Base-by-base conservation (phyloP, 2,797 vertebrate species). In the Coracias cyanogaster region DNA sequence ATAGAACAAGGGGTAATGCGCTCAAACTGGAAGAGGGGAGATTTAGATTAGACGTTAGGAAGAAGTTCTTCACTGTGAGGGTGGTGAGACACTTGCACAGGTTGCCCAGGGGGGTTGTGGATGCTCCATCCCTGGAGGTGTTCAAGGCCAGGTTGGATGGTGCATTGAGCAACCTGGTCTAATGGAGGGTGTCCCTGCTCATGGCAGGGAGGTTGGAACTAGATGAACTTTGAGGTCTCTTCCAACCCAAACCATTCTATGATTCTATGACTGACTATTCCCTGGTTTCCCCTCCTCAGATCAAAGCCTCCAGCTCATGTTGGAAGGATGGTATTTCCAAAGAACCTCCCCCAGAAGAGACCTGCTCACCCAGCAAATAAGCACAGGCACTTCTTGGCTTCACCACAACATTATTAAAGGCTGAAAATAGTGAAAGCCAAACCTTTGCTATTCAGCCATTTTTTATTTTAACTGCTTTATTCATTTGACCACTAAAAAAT, bases 401-500 rank as follows among this genome's bases (percentile, higher is more conserved):
- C 79, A 54, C 79, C 90, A 87, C 55, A 71, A 33, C 67, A 33
- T 79, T 65, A 0, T 73, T 74, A 71, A 76, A 86, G 82, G 76
- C 82, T 87, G 86, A 95, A 92, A 94, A 96, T 82, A 92, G 92
- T 5, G 9, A 86, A 95, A 86, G 81, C 60, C 80, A 90, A 81
- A 82, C 80, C 95, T 96, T 89, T 89, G 88, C 77, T 86, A 90
- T n/a, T 80, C 85, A 88, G 89, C 87, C 83, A 73, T 94, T 96
- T 94, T 94, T 89, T 67, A 84, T 51, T 94, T 96, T 71, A 89
- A 93, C 90, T 87, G 43, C 66, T 96, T 96, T 91, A 88, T 95
- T 92, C 82, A 83, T 87, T 86, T 96, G 91, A 94, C 94, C 95
- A 94, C 83, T 97, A 86, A 97, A 96, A 95, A 96, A 96, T 94